A percentile compares a stretch with the other conserved stretches of the same genome.
Conservation (phyloP, 1,140 invertebrate genomes). For the Amphibalanus amphitrite region DNA sequence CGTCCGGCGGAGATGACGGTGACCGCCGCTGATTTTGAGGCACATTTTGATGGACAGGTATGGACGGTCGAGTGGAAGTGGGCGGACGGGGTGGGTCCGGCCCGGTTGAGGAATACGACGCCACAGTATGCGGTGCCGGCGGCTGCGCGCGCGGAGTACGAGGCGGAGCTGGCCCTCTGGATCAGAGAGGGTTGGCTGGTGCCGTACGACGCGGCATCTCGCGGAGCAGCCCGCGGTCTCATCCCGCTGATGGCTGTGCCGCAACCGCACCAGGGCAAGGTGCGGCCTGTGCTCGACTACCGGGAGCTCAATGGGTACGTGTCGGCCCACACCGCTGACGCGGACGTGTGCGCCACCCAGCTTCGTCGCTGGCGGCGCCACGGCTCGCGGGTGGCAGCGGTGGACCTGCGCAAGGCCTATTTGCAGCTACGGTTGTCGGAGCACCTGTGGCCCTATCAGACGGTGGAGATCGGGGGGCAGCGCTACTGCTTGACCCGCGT, state of each 20-base stretch:
- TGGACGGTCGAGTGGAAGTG: too few relatives aligned
- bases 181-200: neutral
- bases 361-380: neutral
- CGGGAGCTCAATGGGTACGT: too few relatives aligned
- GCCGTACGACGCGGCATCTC: neutral
- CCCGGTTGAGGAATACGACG: neutral
- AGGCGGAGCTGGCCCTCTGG: neutral
- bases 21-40: neutral
- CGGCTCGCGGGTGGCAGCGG: neutral
- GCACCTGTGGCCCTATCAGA: conserved; percentile 1
- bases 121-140: neutral
- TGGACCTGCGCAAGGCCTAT: neutral
- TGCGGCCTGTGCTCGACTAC: too few relatives aligned
- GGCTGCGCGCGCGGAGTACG: neutral
- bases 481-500: conserved; percentile 2
- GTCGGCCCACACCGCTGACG: too few relatives aligned
- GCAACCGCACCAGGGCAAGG: neutral
- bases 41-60: neutral
- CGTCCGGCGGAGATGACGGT: neutral
- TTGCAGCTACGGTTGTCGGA: neutral
- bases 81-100: neutral
- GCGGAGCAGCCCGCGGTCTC: neutral
- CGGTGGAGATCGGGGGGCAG: neutral
- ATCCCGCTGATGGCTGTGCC: neutral
- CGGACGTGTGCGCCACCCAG: neutral